Conservation (phyloP, 1,140 invertebrate genomes). For the Potamilus streckersoni region DNA sequence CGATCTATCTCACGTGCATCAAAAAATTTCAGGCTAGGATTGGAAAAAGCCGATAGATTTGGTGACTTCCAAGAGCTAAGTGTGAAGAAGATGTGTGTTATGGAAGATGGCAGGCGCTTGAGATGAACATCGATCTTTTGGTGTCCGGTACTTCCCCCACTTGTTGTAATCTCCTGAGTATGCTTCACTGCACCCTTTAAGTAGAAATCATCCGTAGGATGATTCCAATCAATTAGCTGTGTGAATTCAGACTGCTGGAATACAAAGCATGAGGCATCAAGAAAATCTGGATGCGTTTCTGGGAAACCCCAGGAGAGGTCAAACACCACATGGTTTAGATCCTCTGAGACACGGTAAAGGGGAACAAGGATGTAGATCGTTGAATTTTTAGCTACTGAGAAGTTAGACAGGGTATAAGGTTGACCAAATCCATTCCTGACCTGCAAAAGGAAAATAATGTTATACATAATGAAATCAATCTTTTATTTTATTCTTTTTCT, state of each 20-base stretch:
- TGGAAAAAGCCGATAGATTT: constrained; percentile 10
- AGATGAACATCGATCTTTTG: constrained; percentile 14
- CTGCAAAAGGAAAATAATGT: no score
- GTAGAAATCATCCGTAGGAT: background rate
- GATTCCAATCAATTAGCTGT: background rate
- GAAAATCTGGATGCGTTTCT: constrained; percentile 7
- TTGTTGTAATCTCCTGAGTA: constrained; percentile 3
- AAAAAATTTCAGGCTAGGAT: constrained; percentile 9
- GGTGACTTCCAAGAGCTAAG: constrained; percentile 21
- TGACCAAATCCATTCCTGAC: no score
- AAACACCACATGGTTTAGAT: constrained; percentile 12
- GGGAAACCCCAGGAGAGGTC: constrained; percentile 14
- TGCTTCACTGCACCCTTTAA: constrained; percentile 1
- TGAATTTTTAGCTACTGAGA: background rate
- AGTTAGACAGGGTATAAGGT: no score
- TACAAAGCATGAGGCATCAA: constrained; percentile 12
- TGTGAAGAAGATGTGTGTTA: constrained; percentile 16
- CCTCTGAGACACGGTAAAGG: constrained; percentile 5
- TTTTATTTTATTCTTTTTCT: no score
- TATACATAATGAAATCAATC: no score
- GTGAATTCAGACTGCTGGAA: background rate
- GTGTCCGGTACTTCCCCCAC: constrained; percentile 8
- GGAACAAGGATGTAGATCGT: constrained; percentile 6
- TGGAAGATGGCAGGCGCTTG: constrained; percentile 1
- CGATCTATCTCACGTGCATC: background rate